A percentile compares a stretch with the other conserved stretches of the same genome.
Evolutionary conservation across 2,797 vertebrate species (phyloP).

Genomic region (Diceros bicornis): DNA sequence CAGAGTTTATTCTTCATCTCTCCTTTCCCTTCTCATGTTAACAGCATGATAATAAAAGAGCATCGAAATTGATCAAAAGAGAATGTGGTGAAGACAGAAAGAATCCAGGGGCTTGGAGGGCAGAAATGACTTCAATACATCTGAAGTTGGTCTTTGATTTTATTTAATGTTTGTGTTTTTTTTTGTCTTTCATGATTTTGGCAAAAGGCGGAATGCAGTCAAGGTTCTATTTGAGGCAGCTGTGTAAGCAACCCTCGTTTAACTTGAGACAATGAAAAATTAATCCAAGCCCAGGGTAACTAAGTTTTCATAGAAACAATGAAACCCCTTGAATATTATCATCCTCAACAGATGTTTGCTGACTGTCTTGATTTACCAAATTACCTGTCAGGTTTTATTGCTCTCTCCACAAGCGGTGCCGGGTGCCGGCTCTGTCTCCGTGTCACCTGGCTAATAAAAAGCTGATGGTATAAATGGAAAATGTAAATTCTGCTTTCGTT

Average conservation of each 20-base stretch:
- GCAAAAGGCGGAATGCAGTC: conserved; percentile 80
- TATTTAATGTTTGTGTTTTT: not conserved
- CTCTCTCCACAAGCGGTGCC: not conserved
- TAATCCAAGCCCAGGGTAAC: conserved; percentile 85
- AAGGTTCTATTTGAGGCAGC: conserved; percentile 80
- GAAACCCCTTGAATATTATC: conserved; percentile 86
- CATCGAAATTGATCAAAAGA: conserved; percentile 75
- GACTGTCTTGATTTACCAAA: conserved; percentile 87
- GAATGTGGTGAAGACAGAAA: conserved; percentile 30
- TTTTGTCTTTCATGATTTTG: conserved; percentile 79
- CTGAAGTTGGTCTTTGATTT: conserved; percentile 39
- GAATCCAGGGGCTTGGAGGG: conserved; percentile 61
- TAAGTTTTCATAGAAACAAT: conserved; percentile 87
- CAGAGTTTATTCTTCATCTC: not conserved
- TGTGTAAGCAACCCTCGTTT: conserved; percentile 83
- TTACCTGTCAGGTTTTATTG: conserved; percentile 83
- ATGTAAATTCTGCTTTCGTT: not conserved
- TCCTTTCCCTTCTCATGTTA: not conserved
- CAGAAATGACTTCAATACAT: conserved; percentile 58
- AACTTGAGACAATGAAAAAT: conserved; percentile 89
- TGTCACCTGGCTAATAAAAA: conserved; percentile 78
- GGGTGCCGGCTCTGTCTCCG: not conserved
- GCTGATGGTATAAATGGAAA: conserved; percentile 38
- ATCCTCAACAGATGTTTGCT: conserved; percentile 87
- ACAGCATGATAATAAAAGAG: not conserved